Evolutionary conservation across 2,113 vertebrate species (phyloP).

Genomic region (Anoplopoma fimbria): DNA sequence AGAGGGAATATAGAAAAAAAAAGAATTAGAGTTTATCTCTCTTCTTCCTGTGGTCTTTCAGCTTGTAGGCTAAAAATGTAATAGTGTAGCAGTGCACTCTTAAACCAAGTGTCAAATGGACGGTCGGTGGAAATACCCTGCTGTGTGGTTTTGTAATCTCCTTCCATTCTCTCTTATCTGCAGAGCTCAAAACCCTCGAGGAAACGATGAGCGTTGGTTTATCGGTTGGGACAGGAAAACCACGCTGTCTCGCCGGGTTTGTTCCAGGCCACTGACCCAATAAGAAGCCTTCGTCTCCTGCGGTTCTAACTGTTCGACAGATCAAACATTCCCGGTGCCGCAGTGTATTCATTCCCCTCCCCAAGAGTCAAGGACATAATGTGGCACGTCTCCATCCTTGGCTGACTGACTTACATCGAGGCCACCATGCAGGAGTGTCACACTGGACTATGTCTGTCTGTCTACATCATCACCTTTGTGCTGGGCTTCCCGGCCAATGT

Average conservation of each 20-base stretch:
- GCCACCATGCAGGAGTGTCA: constrained; percentile 67
- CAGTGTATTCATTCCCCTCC: constrained; percentile 5
- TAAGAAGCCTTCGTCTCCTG: constrained; percentile 45
- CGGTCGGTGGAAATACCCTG: constrained; percentile 35
- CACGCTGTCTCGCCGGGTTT: constrained; percentile 58
- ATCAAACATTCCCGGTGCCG: constrained; percentile 42
- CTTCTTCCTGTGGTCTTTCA: background rate
- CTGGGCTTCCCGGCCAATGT: constrained; percentile 88
- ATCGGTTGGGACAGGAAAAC: constrained; percentile 64
- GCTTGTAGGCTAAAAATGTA: background rate
- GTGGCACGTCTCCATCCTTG: constrained; percentile 46
- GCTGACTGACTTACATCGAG: constrained; percentile 3
- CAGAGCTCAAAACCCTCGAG: constrained; percentile 66
- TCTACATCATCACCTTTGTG: constrained; percentile 88
- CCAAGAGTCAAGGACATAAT: constrained; percentile 44
- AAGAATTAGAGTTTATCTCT: constrained; percentile 25
- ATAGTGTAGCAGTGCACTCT: background rate
- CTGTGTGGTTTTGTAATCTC: constrained; percentile 58
- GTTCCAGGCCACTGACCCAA: constrained; percentile 70
- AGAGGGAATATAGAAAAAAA: constrained; percentile 4
- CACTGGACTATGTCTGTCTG: constrained; percentile 77
- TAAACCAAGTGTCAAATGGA: constrained; percentile 29
- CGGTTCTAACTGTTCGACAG: constrained; percentile 30
- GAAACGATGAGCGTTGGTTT: constrained; percentile 63
- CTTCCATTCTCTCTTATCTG: constrained; percentile 68